These are phyloP conservation scores for Lacanobia wlatinum DNA, from an alignment of 2,888 invertebrate genomes.

Conservation along the genomic window DNA sequence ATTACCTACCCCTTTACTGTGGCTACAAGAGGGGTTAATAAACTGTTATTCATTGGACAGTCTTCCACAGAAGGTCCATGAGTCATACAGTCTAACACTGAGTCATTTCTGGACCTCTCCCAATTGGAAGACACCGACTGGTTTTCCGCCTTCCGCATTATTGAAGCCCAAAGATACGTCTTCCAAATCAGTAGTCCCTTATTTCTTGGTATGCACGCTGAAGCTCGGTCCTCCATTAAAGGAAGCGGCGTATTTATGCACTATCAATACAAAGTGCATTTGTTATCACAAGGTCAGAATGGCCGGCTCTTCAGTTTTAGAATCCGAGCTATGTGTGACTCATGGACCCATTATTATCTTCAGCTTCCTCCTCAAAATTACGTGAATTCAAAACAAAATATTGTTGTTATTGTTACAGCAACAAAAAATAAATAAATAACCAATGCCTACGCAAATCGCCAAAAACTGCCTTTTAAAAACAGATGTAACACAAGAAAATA, in stretches of 20 bases:
- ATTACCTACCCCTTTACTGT: too few species aligned
- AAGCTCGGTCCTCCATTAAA: slow-evolving; percentile 17
- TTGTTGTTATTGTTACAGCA: slow-evolving; percentile 2
- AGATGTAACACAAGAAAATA: slow-evolving; percentile 37
- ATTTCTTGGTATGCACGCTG: slow-evolving; percentile 34
- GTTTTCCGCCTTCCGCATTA: slow-evolving; percentile 38
- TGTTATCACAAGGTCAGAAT: slow-evolving; percentile 39
- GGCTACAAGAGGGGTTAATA: background rate
- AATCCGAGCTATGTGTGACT: slow-evolving; percentile 37
- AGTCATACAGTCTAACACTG: slow-evolving; percentile 6
- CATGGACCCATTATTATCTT: slow-evolving; percentile 12
- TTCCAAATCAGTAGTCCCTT: slow-evolving; percentile 19
- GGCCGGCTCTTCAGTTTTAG: slow-evolving; percentile 11
- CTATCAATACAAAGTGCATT: slow-evolving; percentile 45
- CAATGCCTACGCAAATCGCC: slow-evolving; percentile 26
- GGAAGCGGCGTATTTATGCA: slow-evolving; percentile 19
- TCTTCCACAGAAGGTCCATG: slow-evolving; percentile 19
- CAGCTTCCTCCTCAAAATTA: slow-evolving; percentile 1
- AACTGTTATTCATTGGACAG: background rate
- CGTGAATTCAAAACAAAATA: slow-evolving; percentile 22
- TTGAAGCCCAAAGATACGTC: slow-evolving; percentile 18
- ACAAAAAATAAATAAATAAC: slow-evolving; percentile 37
- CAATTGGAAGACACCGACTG: slow-evolving; percentile 32
- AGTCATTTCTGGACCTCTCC: slow-evolving; percentile 37
- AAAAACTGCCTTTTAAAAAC: slow-evolving; percentile 35